A percentile compares a stretch with the other conserved stretches of the same genome.
These are phyloP conservation scores for Forbesichthys papilliferus DNA, from an alignment of 2,113 vertebrate genomes.

Conservation along the genomic window DNA sequence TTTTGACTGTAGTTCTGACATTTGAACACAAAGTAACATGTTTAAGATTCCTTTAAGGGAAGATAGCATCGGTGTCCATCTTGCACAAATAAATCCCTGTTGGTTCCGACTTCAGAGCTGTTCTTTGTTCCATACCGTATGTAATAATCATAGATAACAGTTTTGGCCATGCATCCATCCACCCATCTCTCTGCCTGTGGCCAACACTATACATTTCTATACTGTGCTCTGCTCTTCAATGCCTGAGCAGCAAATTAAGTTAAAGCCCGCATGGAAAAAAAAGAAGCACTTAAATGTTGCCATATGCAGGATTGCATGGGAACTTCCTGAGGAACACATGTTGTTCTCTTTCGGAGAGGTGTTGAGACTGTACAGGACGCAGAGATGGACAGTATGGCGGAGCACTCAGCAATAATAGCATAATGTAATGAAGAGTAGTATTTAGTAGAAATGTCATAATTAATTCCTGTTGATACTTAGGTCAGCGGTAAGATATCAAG, in stretches of 20 bases:
- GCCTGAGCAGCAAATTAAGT: constrained; percentile 78
- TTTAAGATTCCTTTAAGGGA: background rate
- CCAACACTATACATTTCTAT: constrained; percentile 70
- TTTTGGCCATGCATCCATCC: constrained; percentile 40
- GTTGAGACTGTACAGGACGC: constrained; percentile 71
- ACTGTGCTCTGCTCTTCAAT: constrained; percentile 71
- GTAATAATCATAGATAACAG: constrained; percentile 46
- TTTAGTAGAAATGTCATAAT: constrained; percentile 50
- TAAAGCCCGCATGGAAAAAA: constrained; percentile 76
- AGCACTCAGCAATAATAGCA: constrained; percentile 49
- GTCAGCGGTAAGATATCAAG: constrained; percentile 22
- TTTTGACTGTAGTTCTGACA: constrained; percentile 21
- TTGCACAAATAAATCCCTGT: constrained; percentile 17
- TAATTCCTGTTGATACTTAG: constrained; percentile 30
- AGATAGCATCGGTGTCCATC: constrained; percentile 23
- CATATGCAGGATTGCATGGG: constrained; percentile 84
- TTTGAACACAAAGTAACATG: constrained; percentile 15
- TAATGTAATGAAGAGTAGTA: constrained; percentile 46
- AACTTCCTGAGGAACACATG: constrained; percentile 82
- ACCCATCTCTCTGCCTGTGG: constrained; percentile 57
- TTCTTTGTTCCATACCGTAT: constrained; percentile 26
- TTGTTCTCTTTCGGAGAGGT: constrained; percentile 78
- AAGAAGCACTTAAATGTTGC: constrained; percentile 83
- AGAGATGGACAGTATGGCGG: constrained; percentile 40
- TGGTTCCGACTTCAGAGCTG: constrained; percentile 8